Evolutionary conservation across 30 jellyfish, hydroid and myxozoan genomes (phyloP), one percentile per base, ranked within the genome.

Genomic region (Pelagia noctiluca): DNA sequence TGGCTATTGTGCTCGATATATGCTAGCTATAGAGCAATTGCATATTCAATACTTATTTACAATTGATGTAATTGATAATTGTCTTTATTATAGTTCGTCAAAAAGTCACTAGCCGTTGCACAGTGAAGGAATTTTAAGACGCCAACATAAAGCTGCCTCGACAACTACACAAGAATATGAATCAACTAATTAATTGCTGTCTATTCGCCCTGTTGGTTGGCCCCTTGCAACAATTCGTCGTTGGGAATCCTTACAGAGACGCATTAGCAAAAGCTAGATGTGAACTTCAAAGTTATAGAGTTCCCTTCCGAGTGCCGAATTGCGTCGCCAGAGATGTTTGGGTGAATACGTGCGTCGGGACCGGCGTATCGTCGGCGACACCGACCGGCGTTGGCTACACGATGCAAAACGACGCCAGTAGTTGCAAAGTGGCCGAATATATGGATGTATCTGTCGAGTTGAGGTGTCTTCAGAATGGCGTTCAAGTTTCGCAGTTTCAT

Each of bases 311-410:
- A 26, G 54, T 31, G 28, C 82, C 75, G 21, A 47, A 50, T 48
- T 79, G 90, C 65, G 50, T 35, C 28, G 22, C 26, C 33, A 63
- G 50, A 46, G 82, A 62, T 0, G 90, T 79, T n/a, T 36, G 73
- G 90, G 82, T 79, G 24, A 79, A 79, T 42, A 79, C 90, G 11
- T 79, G 90, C 25, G 82, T 79, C 16, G 90, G 90, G 7, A 82
- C 70, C 23, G 70, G 82, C 31, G 50, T 79, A n/a, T 77, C 82
- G 0, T 42, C 73, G 25, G 63, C 90, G 16, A 66, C 54, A 46
- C 90, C 90, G 10, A 23, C 50, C 1, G 57, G 68, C 16, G 30
- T 71, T 19, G 52, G 18, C 31, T 49, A 46, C 28, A 13, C 11
- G 33, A 35, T 79, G 83, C 26, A 30, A 7, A 16, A 77, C 3